Base-by-base conservation (phyloP, 1,140 invertebrate genomes). In the Drosophila oshimai region DNA sequence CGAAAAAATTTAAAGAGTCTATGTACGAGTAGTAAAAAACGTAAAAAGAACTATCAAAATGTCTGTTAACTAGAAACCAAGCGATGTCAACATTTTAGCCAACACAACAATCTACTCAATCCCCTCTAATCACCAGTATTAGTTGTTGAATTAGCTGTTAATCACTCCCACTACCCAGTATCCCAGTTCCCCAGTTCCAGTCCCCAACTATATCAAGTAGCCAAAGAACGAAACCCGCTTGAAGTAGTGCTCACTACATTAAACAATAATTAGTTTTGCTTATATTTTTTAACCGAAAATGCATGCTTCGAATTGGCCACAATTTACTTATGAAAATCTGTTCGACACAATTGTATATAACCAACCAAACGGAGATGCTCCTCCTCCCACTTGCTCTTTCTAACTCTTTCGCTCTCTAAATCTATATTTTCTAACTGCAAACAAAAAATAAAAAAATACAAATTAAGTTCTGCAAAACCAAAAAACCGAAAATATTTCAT, bases 11-110 rank as follows among this genome's bases (percentile, higher is more conserved):
- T 41, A 10, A 24, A 37, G 13, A 68, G 49, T 49, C 28, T 24
- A 57, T 18, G 15, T 15, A 31, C 33, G 39, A 53, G n/a, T 54
- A 71, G 22, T n/a, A 20, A 34, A 51, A 15, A 15, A 37, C 37
- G 39, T 44, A 53, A 36, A 33, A 17, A 37, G 22, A 26, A 54
- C 24, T 34, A 53, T 49, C 29, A 36, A 26, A 26, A 58, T 42
- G 29, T 34, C 26, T 44, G 28, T 37, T 41, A 50, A 41, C 29
- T 28, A 50, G 51, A 39, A 57, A 75, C 53, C 84, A 90, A 90
- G 89, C 89, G 89, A 90, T 90, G 89, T 90, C 89, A 90, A 90
- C 89, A 90, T 90, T 90, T 90, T 90, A 83, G 58, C 69, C 80
- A 78, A 86, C 76, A 79, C 57, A 50, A 78, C 74, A n/a, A n/a